Evolutionary conservation across 2,797 vertebrate genomes (phyloP).

Genomic region (Argentina silus): DNA sequence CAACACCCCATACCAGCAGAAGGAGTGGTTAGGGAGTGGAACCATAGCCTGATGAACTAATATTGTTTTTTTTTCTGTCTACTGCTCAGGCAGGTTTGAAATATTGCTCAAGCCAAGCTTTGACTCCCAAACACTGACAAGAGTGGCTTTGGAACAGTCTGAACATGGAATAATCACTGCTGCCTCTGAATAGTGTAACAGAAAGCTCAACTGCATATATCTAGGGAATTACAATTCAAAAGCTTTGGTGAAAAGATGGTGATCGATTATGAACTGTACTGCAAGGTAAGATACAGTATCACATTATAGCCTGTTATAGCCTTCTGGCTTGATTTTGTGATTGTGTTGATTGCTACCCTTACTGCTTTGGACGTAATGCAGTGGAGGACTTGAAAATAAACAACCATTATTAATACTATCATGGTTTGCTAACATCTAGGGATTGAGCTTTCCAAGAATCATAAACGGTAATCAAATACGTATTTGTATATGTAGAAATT

Average conservation of each 20-base stretch:
- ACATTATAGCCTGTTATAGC: not conserved
- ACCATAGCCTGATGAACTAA: constrained; percentile 47
- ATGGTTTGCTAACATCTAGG: too few relatives aligned
- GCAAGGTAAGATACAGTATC: constrained; percentile 61
- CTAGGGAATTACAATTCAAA: not conserved
- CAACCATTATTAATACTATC: too few relatives aligned
- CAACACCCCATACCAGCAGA: constrained; percentile 74
- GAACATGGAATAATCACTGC: constrained; percentile 17
- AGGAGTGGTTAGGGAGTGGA: constrained; percentile 77
- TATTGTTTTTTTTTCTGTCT: constrained; percentile 35
- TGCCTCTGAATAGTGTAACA: not conserved
- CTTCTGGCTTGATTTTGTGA: not conserved
- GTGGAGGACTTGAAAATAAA: not conserved
- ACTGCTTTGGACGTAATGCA: not conserved
- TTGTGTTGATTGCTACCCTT: not conserved
- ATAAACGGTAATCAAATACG: too few relatives aligned
- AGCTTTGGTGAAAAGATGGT: constrained; percentile 43
- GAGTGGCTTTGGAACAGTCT: not conserved
- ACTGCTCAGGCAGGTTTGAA: constrained; percentile 60
- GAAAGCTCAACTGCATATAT: not conserved
- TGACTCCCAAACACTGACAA: not conserved
- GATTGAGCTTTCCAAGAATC: too few relatives aligned
- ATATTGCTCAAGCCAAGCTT: constrained; percentile 31
- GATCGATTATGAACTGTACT: constrained; percentile 60
- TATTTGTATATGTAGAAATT: too few relatives aligned